phyloP scores from a whole-genome alignment of 1,140 invertebrate species.

The Eupristina koningsbergeri region DNA sequence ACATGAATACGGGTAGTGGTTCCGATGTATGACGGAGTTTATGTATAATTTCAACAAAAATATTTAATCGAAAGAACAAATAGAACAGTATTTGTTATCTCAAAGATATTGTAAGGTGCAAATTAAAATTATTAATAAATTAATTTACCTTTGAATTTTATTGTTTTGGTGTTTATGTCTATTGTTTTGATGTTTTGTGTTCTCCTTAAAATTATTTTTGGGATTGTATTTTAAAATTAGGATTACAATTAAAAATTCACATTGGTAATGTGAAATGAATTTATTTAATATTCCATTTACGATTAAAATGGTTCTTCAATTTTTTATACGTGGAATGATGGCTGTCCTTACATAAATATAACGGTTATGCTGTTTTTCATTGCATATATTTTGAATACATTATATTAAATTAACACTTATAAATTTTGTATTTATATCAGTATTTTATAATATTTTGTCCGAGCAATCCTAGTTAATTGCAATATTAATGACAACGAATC shows the following conservation, averaged over 20 bases:
- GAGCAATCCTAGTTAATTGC: neutral
- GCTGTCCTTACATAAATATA: neutral
- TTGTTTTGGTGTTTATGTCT: no score
- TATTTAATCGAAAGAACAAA: no score
- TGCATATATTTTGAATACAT: slow-evolving; percentile 7
- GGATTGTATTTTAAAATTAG: neutral
- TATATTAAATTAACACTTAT: neutral
- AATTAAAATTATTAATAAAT: no score
- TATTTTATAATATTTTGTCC: neutral
- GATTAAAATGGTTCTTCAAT: neutral
- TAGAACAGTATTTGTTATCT: no score
- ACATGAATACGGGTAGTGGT: no score
- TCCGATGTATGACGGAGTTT: no score
- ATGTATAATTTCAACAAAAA: no score
- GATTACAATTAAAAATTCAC: neutral
- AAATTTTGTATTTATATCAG: neutral
- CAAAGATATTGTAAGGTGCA: no score
- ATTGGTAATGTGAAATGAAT: no score
- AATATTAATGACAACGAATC: neutral
- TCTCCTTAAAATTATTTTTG: no score
- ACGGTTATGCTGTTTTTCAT: neutral
- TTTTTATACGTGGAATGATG: neutral
- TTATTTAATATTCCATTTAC: neutral
- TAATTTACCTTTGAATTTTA: no score
- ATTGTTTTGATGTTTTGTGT: no score